phyloP scores from a whole-genome alignment of 2,888 invertebrate species.

The Prosapia bicincta region DNA sequence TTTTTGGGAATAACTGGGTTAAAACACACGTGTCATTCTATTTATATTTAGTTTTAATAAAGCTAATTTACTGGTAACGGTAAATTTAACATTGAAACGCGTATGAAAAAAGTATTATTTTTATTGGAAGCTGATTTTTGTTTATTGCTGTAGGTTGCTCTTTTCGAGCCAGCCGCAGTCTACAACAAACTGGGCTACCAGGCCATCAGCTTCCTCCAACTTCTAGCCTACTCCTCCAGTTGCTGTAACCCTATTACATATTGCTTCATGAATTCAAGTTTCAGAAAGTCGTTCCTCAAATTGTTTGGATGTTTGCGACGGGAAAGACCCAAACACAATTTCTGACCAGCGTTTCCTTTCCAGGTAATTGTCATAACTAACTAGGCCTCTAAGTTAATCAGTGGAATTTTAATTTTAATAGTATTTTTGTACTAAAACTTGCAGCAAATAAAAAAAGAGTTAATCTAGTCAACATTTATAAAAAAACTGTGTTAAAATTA shows the following conservation, averaged over 20 bases:
- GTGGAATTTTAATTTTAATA: no score
- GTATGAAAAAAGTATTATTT: no score
- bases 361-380: no score
- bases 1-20: no score
- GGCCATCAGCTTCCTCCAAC: slow-evolving; percentile 54
- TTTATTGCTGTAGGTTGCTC: slow-evolving; percentile 44
- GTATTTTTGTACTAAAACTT: no score
- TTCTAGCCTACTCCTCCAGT: slow-evolving; percentile 58
- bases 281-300: slow-evolving; percentile 59
- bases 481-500: no score
- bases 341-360: neutral
- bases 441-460: no score
- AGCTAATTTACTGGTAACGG: no score
- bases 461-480: no score
- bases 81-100: no score
- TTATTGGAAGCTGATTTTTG: neutral
- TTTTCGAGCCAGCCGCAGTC: slow-evolving; percentile 51
- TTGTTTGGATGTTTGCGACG: slow-evolving; percentile 52
- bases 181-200: slow-evolving; percentile 51
- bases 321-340: slow-evolving; percentile 20
- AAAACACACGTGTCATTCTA: no score
- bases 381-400: no score
- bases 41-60: neutral
- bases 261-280: slow-evolving; percentile 65
- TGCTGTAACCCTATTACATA: slow-evolving; percentile 68